Base-by-base conservation (phyloP, 2,797 vertebrate genomes). In the Columba guinea region DNA sequence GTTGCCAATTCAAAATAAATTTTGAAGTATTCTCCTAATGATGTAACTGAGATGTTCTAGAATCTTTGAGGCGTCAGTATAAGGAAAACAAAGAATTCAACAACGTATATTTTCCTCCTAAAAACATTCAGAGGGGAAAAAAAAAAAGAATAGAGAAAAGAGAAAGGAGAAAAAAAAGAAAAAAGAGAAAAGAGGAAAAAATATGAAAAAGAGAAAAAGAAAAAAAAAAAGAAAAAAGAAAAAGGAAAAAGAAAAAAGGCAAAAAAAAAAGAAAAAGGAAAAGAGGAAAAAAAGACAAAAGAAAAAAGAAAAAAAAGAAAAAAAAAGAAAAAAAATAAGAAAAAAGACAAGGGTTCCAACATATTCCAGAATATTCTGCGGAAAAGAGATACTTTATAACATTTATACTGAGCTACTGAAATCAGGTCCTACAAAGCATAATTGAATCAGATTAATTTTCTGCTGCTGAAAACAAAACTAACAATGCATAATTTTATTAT, bases 1-100 rank as follows among this genome's bases (percentile, higher is more conserved):
- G 4, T 2, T 93, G n/a, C 13, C 59, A 74, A 88, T 81, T 89
- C 73, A 95, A 93, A 94, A 90, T 62, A 94, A 79, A 68, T 95
- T 88, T 95, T 89, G n/a, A 94, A 87, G 39, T 90, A 37, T 49
- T 15, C 4, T 84, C 67, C 46, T 92, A 53, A 41, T 68, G 32
- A 35, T 78, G 27, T 56, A 73, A 84, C 13, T 81, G 83, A 93
- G 24, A 70, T 78, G 39, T 89, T 83, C 90, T 46, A 94, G 92
- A 85, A 78, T 87, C 5, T 94, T 79, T 8, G 35, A 90, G 51
- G 34, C 13, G 48, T 85, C n/a, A 90, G 81, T 55, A 41, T 73
- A 10, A 77, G 20, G 34, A 89, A 91, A 97, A 87, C 7, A 5
- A 14, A 84, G 10, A 81, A 67, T 35, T 83, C 37, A 94, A 35